Evolutionary conservation across 1,140 invertebrate genomes (phyloP), one percentile per base, ranked within the genome.

Genomic region (Leptoteleia sp.): DNA sequence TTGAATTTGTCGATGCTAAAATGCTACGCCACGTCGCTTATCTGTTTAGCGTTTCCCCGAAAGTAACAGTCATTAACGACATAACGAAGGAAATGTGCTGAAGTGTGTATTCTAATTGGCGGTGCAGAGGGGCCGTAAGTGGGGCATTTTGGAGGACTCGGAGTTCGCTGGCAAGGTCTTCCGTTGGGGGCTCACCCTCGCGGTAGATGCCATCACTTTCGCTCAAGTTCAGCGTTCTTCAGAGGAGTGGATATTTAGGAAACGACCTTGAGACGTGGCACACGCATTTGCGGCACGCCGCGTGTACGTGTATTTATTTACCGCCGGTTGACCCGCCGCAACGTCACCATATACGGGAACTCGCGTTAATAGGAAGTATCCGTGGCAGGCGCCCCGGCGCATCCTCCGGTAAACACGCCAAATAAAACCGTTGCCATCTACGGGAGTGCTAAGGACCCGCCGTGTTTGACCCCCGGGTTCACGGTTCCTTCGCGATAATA

Each of bases 361-460:
- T 16, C 43, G 57, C 47, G 70, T 54, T 81, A 82, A 81, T 80
- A 82, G 82, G 82, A 82, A 82, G 82, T 81, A 79, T 78, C 76
- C 80, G 80, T 79, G 82, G 61, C 67, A 45, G 71, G 80, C 71
- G 80, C 71, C 78, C 76, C 45, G 48, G 57, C 65, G 52, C 73
- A 76, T 75, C 75, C 80, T 81, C 80, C 73, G 70, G 55, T 37
- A 42, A 71, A 31, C 42, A 77, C 70, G 76, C 62, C 48, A 42
- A 80, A 76, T 83, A 75, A 82, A 82, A 79, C 70, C 78, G 65
- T 73, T 55, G 43, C 82, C 81, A 76, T 82, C 79, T 83, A 81
- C 65, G 82, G 82, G 70, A 79, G 81, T 82, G 70, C 73, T 83
- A 79, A 82, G 79, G 78, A 82, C 81, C 68, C 77, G 75, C 22